Evolutionary conservation across 2,113 vertebrate species (phyloP), one percentile per base, ranked within the genome.

Genomic region (Myiozetetes cayanensis): DNA sequence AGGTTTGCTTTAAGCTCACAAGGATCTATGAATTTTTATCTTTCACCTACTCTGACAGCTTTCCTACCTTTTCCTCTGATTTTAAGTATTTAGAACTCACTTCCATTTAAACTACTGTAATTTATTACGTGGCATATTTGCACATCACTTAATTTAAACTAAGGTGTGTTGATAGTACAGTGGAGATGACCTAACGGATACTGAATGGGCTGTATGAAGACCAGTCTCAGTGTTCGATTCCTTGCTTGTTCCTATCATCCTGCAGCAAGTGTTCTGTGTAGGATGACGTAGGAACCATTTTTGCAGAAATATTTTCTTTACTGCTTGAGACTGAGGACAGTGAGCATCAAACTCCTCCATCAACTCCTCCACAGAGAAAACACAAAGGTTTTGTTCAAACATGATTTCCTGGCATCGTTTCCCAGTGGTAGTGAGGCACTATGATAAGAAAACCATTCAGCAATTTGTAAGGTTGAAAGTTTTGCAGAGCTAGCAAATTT

Each of bases 391-490:
- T 97, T 98, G 98, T 98, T 97, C 88, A 65, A 80, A 88, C 86
- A 75, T 15, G 65, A 84, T 46, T 95, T 92, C 73, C 94, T 90
- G 90, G 97, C 96, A 89, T 37, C 9, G 23, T 20, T 59, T 50
- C 88, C 94, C 66, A 14, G 87, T 61, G 66, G 79, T 55, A 93
- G 92, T n/a, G 77, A 94, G 83, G 66, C 72, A 41, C 80, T 74
- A 43, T 63, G 95, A 97, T 96, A 97, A 97, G 96, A 86, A 95
- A 77, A 93, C 91, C 96, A 97, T 97, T 97, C 97, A 98, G 80
- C 85, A 74, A 83, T 78, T 94, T 94, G 66, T 83, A 94, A 95
- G 77, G 50, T 50, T 70, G 56, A 93, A 94, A 86, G 92, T 96
- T 97, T 91, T 90, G 94, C 80, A 95, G 76, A 95, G 90, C 62